phyloP scores from a whole-genome alignment of 1,140 invertebrate genomes.

The Trichomalopsis sarcophagae region DNA sequence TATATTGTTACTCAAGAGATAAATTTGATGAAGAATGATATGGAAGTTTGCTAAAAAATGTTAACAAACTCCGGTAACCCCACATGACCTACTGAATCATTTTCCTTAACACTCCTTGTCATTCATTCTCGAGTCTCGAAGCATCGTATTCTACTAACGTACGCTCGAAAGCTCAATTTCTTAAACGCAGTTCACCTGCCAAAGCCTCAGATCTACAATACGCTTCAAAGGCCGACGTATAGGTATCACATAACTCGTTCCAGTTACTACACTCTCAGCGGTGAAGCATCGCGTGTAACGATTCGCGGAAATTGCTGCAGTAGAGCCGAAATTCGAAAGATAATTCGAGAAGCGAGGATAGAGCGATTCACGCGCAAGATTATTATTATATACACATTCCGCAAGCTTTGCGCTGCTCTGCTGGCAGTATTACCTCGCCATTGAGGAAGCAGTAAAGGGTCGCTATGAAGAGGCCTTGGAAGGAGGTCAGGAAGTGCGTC shows the following conservation, averaged over 20 bases:
- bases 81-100: too few species aligned
- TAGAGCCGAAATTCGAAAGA: not conserved
- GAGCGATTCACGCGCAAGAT: not conserved
- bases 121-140: too few species aligned
- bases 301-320: not conserved
- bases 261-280: not conserved
- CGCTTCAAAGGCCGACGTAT: not conserved
- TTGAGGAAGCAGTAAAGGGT: slow-evolving; percentile 92
- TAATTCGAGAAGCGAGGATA: not conserved
- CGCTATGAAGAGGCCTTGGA: slow-evolving; percentile 91
- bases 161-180: too few species aligned
- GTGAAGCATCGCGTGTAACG: not conserved
- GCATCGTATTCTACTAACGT: too few species aligned
- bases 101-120: too few species aligned
- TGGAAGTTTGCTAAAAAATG: too few species aligned
- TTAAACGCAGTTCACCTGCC: too few species aligned
- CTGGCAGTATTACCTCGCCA: slow-evolving; percentile 82
- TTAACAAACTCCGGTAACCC: too few species aligned
- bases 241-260: not conserved
- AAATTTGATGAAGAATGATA: too few species aligned
- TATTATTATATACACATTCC: not conserved
- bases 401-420: not conserved
- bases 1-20: too few species aligned
- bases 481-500: slow-evolving; percentile 87
- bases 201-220: too few species aligned